These are phyloP conservation scores for Propithecus perrieri DNA, from an alignment of 2,797 vertebrate species.

Conservation along the genomic window DNA sequence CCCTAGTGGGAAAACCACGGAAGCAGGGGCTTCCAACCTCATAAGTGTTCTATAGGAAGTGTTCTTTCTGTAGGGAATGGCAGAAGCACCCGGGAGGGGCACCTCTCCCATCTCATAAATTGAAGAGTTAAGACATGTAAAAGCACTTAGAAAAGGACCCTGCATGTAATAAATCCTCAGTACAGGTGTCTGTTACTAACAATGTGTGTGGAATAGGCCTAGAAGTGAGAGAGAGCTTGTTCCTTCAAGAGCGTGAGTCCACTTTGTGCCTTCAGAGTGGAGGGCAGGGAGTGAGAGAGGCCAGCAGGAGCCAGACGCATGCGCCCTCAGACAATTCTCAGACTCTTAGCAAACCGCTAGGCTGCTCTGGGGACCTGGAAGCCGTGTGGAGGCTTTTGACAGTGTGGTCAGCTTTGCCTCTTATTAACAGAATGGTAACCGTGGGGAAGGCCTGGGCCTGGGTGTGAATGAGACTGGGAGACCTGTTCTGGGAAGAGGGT, in stretches of 20 bases:
- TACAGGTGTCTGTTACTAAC: not conserved
- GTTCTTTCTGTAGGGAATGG: not conserved
- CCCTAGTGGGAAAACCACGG: not conserved
- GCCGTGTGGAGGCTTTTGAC: no score
- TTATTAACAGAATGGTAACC: not conserved
- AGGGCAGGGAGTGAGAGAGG: not conserved
- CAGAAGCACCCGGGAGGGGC: rapidly evolving
- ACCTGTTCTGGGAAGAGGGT: not conserved
- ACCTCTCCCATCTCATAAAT: rapidly evolving
- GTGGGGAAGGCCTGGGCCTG: not conserved
- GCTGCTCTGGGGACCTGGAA: not conserved
- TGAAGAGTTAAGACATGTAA: no score
- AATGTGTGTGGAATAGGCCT: rapidly evolving
- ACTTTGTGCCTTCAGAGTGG: not conserved
- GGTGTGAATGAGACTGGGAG: not conserved
- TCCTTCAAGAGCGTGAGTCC: not conserved
- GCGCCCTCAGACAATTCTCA: not conserved
- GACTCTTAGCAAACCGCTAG: rapidly evolving
- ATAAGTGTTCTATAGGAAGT: rapidly evolving
- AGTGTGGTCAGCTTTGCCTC: rapidly evolving
- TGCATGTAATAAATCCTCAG: not conserved
- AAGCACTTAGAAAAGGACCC: not conserved
- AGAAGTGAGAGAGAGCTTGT: no score
- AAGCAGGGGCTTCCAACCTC: rapidly evolving
- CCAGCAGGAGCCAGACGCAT: rapidly evolving